phyloP scores from a whole-genome alignment of 2,888 invertebrate species.

The Apomyelois bistriatella region DNA sequence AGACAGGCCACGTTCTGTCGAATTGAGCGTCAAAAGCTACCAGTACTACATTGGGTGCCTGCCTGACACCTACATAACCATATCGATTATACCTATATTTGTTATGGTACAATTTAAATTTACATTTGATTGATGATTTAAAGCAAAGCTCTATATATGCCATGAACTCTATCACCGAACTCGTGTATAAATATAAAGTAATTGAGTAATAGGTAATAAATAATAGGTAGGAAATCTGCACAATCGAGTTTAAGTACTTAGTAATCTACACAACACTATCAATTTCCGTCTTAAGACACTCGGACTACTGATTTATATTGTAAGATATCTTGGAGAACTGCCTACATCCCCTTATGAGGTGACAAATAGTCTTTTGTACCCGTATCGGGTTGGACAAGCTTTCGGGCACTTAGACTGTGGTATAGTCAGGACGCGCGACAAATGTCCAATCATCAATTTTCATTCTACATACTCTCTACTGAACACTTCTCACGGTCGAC shows the following conservation, averaged over 20 bases:
- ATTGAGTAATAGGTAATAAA: no score
- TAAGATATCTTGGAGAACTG: background rate
- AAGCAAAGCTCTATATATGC: no score
- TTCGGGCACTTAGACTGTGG: constrained; percentile 11
- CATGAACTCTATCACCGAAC: no score
- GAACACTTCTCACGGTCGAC: constrained; percentile 39
- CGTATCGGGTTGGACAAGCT: constrained; percentile 13
- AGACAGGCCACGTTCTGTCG: constrained; percentile 3
- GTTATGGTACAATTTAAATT: no score
- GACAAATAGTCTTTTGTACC: constrained; percentile 11
- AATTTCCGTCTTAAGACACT: background rate
- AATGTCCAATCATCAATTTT: constrained; percentile 43
- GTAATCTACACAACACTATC: background rate
- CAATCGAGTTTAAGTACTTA: no score
- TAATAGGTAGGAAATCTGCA: no score
- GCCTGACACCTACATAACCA: background rate
- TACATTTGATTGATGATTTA: no score
- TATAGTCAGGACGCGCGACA: constrained; percentile 25
- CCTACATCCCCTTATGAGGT: constrained; percentile 2
- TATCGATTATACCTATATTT: no score
- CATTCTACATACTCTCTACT: constrained; percentile 33
- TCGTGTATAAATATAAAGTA: no score
- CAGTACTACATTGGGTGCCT: background rate
- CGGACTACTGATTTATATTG: background rate
- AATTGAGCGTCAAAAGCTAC: background rate